phyloP scores from a whole-genome alignment of 1,140 invertebrate genomes.

The Sitophilus oryzae region DNA sequence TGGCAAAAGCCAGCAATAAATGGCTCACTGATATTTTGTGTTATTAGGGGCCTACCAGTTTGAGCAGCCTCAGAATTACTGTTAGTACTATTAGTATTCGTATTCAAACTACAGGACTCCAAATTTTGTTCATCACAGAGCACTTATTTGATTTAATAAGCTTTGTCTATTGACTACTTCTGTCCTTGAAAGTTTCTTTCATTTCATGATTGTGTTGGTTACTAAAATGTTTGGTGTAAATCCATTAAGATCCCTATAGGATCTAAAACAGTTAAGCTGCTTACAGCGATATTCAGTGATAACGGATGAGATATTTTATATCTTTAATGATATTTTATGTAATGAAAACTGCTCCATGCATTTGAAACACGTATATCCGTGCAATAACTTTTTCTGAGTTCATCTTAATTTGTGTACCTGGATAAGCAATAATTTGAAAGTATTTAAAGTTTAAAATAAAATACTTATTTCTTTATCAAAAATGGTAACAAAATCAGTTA shows the following conservation, averaged over 20 bases:
- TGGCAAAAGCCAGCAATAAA: conserved; percentile 2
- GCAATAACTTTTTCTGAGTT: conserved; percentile 1
- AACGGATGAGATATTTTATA: conserved; percentile 4
- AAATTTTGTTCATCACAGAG: too few species aligned
- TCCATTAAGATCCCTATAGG: conserved; percentile 3
- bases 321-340: conserved; percentile 3
- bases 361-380: conserved; percentile 2
- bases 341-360: background rate
- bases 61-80: background rate
- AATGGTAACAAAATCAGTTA: background rate
- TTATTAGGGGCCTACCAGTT: background rate
- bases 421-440: background rate
- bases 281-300: conserved; percentile 4
- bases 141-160: conserved; percentile 7
- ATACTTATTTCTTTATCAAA: background rate
- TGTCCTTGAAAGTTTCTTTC: conserved; percentile 1
- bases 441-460: background rate
- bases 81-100: conserved; percentile 1
- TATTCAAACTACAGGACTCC: background rate
- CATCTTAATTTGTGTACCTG: background rate
- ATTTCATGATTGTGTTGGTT: background rate
- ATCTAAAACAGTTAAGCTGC: conserved; percentile 6
- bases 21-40: background rate
- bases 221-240: conserved; percentile 4
- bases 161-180: background rate